Percentiles rank a stretch among this genome's conserved stretches.
Conservation (phyloP, 2,797 vertebrate species). For the Kryptopterus vitreolus region DNA sequence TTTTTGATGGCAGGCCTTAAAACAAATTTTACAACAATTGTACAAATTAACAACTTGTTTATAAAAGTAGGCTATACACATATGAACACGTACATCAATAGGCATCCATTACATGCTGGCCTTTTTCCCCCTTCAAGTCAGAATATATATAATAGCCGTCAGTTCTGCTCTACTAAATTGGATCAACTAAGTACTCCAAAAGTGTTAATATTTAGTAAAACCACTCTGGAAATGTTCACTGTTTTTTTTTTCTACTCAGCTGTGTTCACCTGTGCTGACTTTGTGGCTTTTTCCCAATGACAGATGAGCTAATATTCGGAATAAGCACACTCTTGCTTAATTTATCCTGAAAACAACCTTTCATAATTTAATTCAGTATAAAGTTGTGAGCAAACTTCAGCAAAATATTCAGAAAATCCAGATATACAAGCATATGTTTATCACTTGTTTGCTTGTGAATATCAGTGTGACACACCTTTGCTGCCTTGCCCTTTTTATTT, state of each 20-base stretch:
- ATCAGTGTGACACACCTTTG: no score
- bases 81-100: background rate
- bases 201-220: background rate
- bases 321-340: background rate
- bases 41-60: background rate
- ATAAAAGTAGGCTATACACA: background rate
- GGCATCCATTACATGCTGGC: background rate
- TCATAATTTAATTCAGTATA: background rate
- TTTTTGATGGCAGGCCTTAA: background rate
- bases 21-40: no score
- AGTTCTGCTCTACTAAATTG: background rate
- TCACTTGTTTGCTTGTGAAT: no score
- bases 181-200: background rate
- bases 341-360: background rate
- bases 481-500: no score
- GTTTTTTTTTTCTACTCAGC: background rate
- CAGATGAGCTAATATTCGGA: background rate
- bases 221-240: no score
- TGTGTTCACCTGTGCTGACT: background rate
- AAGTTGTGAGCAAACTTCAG: no score
- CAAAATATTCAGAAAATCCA: no score
- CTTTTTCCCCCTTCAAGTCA: background rate
- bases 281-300: background rate
- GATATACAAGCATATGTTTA: no score
- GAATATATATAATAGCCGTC: background rate